phyloP scores from a whole-genome alignment of 2,888 invertebrate species.

The Dusona sp. region DNA sequence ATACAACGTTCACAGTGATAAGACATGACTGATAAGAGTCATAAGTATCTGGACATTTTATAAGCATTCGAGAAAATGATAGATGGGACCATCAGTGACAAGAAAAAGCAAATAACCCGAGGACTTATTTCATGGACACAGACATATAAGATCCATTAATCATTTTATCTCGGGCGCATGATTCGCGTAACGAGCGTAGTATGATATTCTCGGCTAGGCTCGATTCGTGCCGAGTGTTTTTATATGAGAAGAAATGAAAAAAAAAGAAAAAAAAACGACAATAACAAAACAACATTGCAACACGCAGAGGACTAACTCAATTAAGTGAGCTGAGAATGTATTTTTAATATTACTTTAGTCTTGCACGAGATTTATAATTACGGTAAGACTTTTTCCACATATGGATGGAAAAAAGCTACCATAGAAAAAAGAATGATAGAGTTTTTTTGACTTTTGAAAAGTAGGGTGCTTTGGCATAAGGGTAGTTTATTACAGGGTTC shows the following conservation, averaged over 20 bases:
- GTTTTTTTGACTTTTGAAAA: neutral
- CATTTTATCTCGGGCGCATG: slow-evolving; percentile 51
- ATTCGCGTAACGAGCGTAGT: slow-evolving; percentile 64
- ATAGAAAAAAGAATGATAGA: neutral
- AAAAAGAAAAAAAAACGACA: slow-evolving; percentile 22
- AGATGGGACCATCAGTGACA: slow-evolving; percentile 58
- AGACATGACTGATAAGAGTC: slow-evolving; percentile 8
- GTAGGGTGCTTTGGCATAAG: neutral
- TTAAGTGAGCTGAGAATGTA: slow-evolving; percentile 47
- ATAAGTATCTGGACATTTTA: slow-evolving; percentile 25
- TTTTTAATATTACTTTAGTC: neutral
- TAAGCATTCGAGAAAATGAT: slow-evolving; percentile 32
- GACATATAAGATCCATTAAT: slow-evolving; percentile 57
- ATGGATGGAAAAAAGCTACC: neutral
- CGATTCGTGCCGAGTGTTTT: slow-evolving; percentile 43
- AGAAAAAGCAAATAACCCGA: slow-evolving; percentile 65
- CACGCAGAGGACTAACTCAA: slow-evolving; percentile 52
- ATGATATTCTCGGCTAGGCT: slow-evolving; percentile 52
- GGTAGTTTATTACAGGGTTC: slow-evolving; percentile 42
- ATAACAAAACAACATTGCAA: neutral
- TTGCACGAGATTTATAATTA: slow-evolving; percentile 52
- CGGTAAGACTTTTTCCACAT: slow-evolving; percentile 28
- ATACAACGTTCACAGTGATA: neutral
- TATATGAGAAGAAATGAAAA: neutral
- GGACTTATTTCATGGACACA: slow-evolving; percentile 26